Base-by-base conservation (phyloP, 1,140 invertebrate species). In the Euborellia annulipes region DNA sequence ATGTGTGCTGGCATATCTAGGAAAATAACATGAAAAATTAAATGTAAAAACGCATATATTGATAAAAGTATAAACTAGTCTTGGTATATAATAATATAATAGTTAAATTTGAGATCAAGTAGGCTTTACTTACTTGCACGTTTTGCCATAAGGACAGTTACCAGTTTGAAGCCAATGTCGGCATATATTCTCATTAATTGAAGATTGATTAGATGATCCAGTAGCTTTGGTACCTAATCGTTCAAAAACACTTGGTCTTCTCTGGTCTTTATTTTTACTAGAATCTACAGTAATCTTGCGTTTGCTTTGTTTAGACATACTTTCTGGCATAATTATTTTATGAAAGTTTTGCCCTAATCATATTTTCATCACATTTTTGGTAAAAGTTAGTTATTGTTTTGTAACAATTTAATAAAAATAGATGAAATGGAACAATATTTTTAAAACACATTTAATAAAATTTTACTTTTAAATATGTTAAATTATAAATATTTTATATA, bases 231-330 rank as follows among this genome's bases (percentile, higher is more conserved):
- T 82, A 50, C 80, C 80, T 53, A 84, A 71, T 54, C 80, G 72
- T 65, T 82, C 78, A 65, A 82, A 84, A 50, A 84, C 80, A 72
- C 79, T 82, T 50, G 76, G 78, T 61, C 79, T 32, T n/a, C 45
- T 34, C 23, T 49, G 46, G n/a, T 44, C 30, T 34, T 32, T 36
- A 27, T 50, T 42, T 11, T 47, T 48, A 32, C 36, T 43, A 63
- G 78, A 66, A 63, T 78, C 78, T 62, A 78, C 77, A 64, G 75
- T 77, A 66, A 79, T 79, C 73, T 80, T 82, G 61, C 77, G 72
- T 72, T 79, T 75, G 62, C 72, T 74, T 74, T 76, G 72, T 70
- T 79, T 79, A 74, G 78, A 79, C 78, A 81, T 81, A 74, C 68
- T 71, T 64, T 66, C 61, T 32, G 47, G 47, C 41, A 48, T 44